phyloP scores from a whole-genome alignment of 2,888 invertebrate genomes.

The Polydrusus tereticollis region DNA sequence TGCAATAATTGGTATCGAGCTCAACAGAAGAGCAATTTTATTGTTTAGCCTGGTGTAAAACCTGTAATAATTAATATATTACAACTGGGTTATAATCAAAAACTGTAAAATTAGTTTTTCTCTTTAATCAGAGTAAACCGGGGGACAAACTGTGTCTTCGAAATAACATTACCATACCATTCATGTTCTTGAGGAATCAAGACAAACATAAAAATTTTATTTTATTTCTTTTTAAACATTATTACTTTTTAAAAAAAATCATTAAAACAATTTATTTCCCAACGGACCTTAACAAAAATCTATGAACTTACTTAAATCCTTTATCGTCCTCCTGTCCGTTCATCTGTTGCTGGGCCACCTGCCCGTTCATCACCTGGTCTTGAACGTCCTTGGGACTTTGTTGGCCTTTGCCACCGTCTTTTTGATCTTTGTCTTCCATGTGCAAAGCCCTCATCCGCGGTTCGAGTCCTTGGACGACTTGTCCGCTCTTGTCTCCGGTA shows the following conservation, averaged over 20 bases:
- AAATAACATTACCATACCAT: no score
- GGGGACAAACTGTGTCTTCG: no score
- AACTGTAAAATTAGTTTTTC: neutral
- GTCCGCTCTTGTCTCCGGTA: conserved; percentile 75
- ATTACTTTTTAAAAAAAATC: no score
- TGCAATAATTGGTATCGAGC: no score
- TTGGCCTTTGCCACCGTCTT: conserved; percentile 71
- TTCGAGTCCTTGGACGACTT: conserved; percentile 67
- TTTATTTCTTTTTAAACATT: no score
- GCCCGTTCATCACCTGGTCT: conserved; percentile 66
- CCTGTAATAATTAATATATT: neutral
- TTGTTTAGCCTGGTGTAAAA: neutral
- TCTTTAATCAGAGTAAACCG: neutral
- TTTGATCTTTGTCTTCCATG: conserved; percentile 73
- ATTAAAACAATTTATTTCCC: no score
- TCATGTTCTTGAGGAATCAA: no score
- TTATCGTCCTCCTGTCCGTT: conserved; percentile 78
- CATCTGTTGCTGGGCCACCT: conserved; percentile 53
- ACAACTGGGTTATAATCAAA: neutral
- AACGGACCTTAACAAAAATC: neutral
- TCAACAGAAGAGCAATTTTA: no score
- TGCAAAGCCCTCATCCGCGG: conserved; percentile 76
- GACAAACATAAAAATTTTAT: no score
- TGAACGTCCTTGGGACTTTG: conserved; percentile 68
- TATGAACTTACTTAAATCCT: conserved; percentile 86